Base-by-base conservation (phyloP, 2,113 vertebrate species). In the Rhea pennata region DNA sequence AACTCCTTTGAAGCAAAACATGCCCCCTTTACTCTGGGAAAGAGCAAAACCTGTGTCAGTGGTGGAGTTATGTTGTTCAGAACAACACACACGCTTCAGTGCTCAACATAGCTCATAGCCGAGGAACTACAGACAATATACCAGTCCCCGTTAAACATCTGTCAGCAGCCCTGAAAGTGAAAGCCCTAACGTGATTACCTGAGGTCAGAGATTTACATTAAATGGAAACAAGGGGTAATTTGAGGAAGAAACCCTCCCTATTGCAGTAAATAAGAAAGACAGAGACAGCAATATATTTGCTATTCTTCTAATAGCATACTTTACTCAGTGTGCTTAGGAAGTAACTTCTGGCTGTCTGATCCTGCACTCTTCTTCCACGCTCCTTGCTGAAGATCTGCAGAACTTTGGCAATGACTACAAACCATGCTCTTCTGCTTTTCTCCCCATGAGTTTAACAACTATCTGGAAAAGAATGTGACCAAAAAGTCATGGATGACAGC, bases 321-420 rank as follows among this genome's bases (percentile, higher is more conserved):
- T 90, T 50, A 31, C 46, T 75, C 19, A 12, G 23, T 4, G 26
- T 6, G 3, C 0, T 0, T 3, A 59, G 61, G 54, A 70, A 79
- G 64, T 10, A 62, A 62, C 1, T 4, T 56, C 74, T 73, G 1
- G 0, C 42, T 46, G 39, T 10, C 50, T 77, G 82, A 46, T 75
- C 54, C 61, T 65, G 48, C 29, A 21, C 4, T 78, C 29, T 64
- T 78, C 62, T 56, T 78, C 61, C 1, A 1, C 15, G 40, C 5
- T 50, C 15, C 15, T 70, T 77, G 50, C 19, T 73, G 48, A 71
- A 79, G 29, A 53, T 36, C 39, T 78, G 24, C 42, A 84, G 61
- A 42, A 48, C 54, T 67, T 75, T 61, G 88, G 66, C 65, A 86
- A 61, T 50, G 26, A 3, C 31, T 51, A 39, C 24, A 54, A 80